Conservation (phyloP, 2,113 vertebrate genomes). For the Butastur rufipennis region DNA sequence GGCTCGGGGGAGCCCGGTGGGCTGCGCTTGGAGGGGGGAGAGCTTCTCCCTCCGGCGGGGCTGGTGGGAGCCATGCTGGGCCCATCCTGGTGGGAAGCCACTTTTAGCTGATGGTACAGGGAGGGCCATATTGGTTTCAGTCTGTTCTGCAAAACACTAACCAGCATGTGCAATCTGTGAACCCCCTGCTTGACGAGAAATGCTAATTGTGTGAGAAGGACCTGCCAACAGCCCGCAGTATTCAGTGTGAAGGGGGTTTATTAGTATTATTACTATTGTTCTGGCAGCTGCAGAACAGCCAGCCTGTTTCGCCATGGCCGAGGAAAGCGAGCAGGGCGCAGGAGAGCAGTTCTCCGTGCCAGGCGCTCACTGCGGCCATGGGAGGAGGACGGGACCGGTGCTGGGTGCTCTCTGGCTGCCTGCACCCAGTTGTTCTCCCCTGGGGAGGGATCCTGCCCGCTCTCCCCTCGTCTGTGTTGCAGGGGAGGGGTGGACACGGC, state of each 20-base stretch:
- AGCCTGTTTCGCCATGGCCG: not conserved
- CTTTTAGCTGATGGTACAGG: slow-evolving; percentile 10
- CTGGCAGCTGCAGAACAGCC: slow-evolving; percentile 37
- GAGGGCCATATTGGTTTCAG: slow-evolving; percentile 55
- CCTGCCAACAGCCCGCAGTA: slow-evolving; percentile 44
- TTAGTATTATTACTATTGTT: slow-evolving; percentile 30
- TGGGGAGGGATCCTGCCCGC: not conserved
- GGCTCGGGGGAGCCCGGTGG: not conserved
- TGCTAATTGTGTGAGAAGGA: slow-evolving; percentile 57
- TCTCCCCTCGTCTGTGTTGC: not conserved
- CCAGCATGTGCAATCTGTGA: slow-evolving; percentile 54
- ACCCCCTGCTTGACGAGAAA: slow-evolving; percentile 38
- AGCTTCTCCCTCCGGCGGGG: not conserved
- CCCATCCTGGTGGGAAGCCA: not conserved
- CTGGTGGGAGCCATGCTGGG: not conserved
- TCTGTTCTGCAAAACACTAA: slow-evolving; percentile 56
- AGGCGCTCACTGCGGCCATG: rapidly evolving
- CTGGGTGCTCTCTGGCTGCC: rapidly evolving
- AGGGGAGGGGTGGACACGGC: not conserved
- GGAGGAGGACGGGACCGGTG: not conserved
- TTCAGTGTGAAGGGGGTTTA: not conserved
- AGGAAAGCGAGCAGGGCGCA: not conserved
- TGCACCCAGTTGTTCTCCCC: not conserved
- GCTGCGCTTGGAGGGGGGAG: not conserved
- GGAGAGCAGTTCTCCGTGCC: not conserved